Evolutionary conservation across 2,888 invertebrate genomes (phyloP).

Genomic region (Oxystoma pomonae): DNA sequence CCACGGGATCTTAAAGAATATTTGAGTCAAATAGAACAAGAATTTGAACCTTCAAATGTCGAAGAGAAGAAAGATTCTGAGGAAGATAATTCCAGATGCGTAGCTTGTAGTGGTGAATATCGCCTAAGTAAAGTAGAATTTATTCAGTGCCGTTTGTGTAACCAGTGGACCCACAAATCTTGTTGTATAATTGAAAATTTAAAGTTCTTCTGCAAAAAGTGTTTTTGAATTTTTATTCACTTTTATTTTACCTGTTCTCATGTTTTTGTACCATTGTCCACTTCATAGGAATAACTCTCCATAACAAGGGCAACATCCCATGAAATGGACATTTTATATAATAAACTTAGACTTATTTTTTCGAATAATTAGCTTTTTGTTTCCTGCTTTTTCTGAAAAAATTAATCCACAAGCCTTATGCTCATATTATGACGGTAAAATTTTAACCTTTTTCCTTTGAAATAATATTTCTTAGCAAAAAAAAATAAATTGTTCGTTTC

Average conservation of each 20-base stretch:
- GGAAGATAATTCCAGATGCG: neutral
- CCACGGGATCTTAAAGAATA: conserved; percentile 1
- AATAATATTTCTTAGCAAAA: conserved; percentile 10
- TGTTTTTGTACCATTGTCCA: conserved; percentile 10
- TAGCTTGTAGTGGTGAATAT: conserved; percentile 3
- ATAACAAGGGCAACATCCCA: conserved; percentile 12
- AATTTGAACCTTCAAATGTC: neutral
- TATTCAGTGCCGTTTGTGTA: conserved; percentile 3
- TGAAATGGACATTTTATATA: conserved; percentile 15
- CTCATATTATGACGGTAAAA: conserved; percentile 4
- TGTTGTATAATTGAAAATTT: conserved; percentile 12
- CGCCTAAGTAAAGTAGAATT: neutral
- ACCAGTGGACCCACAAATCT: conserved; percentile 11
- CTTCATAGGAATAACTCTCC: conserved; percentile 12
- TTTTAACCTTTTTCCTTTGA: conserved; percentile 10
- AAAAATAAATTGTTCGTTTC: conserved; percentile 13
- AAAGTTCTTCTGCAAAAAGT: conserved; percentile 9
- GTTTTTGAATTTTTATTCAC: conserved; percentile 6
- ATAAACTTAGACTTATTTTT: conserved; percentile 12
- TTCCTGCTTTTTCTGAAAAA: neutral
- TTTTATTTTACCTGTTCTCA: conserved; percentile 8
- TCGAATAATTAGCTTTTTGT: conserved; percentile 1
- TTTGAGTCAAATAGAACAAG: conserved; percentile 3
- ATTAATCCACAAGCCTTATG: conserved; percentile 8
- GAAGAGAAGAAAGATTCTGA: neutral